Percentiles rank a stretch among this genome's conserved stretches.
Evolutionary conservation across 2,113 vertebrate species (phyloP).

Genomic region (Columbina picui): DNA sequence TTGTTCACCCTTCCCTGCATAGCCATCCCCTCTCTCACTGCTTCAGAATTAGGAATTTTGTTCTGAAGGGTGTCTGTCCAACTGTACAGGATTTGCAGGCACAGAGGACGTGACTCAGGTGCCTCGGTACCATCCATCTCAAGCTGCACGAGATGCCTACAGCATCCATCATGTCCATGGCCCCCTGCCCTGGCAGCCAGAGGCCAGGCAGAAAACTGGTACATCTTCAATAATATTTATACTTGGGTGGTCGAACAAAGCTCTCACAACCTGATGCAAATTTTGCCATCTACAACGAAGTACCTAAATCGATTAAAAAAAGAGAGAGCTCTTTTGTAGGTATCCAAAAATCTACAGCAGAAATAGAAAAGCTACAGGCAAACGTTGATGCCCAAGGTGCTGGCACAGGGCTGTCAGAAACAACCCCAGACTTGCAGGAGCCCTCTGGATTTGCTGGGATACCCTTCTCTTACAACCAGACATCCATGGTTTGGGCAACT

Average conservation of each 20-base stretch:
- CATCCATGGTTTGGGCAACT: neutral
- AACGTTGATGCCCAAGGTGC: neutral
- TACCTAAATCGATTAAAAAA: neutral
- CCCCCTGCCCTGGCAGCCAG: neutral
- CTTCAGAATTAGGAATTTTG: neutral
- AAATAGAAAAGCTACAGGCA: neutral
- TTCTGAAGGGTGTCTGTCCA: neutral
- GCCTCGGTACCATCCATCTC: neutral
- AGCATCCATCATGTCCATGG: fast-evolving
- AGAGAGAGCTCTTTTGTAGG: neutral
- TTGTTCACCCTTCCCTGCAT: neutral
- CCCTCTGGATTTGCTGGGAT: neutral
- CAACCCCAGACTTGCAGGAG: fast-evolving
- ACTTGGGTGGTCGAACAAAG: neutral
- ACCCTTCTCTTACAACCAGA: neutral
- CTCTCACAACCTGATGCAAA: neutral
- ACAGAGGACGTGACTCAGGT: neutral
- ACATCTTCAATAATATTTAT: neutral
- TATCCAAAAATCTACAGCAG: neutral
- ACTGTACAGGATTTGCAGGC: neutral
- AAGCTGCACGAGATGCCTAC: neutral
- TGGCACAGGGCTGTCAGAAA: neutral
- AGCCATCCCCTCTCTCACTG: neutral
- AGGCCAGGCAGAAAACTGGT: neutral
- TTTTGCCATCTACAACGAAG: neutral